Conservation (phyloP, 2,888 invertebrate species). For the Lycophotia porphyrea region DNA sequence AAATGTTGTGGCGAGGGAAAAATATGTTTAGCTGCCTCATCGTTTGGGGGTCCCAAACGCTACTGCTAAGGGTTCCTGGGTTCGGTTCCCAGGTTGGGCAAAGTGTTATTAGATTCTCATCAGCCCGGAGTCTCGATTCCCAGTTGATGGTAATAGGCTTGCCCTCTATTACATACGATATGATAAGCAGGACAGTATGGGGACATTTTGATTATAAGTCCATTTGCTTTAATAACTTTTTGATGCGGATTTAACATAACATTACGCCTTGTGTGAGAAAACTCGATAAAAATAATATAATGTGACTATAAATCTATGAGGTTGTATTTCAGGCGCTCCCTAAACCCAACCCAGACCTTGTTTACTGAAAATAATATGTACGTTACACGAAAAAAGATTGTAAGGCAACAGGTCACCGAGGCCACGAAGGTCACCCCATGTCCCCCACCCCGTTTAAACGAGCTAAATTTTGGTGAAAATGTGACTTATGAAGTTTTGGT, state of each 20-base stretch:
- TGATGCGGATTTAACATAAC: background rate
- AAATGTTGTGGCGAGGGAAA: background rate
- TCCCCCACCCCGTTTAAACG: background rate
- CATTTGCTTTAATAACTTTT: background rate
- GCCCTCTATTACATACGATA: background rate
- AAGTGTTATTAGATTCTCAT: background rate
- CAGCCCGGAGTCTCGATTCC: background rate
- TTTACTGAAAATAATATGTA: conserved; percentile 2
- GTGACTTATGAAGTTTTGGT: background rate
- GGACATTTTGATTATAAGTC: background rate
- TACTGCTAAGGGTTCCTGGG: background rate
- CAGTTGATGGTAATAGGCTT: background rate
- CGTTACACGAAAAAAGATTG: conserved; percentile 9
- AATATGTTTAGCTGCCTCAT: background rate
- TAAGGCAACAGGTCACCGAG: background rate
- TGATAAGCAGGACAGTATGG: background rate
- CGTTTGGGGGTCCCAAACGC: background rate
- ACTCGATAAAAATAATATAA: background rate
- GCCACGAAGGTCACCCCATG: background rate
- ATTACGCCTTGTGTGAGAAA: background rate
- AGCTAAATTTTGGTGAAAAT: background rate
- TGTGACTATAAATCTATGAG: conserved; percentile 1
- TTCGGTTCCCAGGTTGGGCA: background rate
- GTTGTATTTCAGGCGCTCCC: conserved; percentile 27
- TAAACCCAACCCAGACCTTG: conserved; percentile 41